phyloP scores from a whole-genome alignment of 1,140 invertebrate species.

The Drosophila nebulosa region DNA sequence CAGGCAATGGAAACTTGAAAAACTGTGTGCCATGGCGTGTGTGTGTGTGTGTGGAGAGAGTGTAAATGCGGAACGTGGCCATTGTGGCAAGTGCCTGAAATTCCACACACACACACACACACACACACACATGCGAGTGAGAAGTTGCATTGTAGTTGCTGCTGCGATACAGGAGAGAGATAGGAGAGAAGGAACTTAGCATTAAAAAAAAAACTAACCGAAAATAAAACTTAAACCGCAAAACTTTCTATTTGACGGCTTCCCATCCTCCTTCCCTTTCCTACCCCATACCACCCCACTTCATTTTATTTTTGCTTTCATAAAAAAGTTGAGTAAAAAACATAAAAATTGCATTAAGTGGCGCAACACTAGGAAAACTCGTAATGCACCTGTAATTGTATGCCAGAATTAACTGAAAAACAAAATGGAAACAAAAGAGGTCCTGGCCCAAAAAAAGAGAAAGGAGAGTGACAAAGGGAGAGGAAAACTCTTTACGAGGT shows the following conservation, averaged over 20 bases:
- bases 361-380: constrained; percentile 19
- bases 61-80: constrained; percentile 61
- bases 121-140: constrained; percentile 26
- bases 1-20: constrained; percentile 52
- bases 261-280: neutral
- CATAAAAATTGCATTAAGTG: constrained; percentile 74
- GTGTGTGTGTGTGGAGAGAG: constrained; percentile 25
- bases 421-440: constrained; percentile 12
- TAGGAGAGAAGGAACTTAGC: neutral
- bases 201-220: constrained; percentile 12
- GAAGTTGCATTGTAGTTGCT: constrained; percentile 31
- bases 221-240: constrained; percentile 55
- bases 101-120: constrained; percentile 8
- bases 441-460: neutral
- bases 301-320: neutral
- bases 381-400: constrained; percentile 53
- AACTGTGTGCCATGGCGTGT: constrained; percentile 37
- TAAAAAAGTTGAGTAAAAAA: constrained; percentile 36
- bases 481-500: no score
- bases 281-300: neutral
- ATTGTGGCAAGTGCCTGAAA: constrained; percentile 71
- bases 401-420: constrained; percentile 21
- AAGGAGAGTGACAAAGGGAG: no score
- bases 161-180: neutral
- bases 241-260: constrained; percentile 47